These are phyloP conservation scores for Trachymyrmex cornetzi DNA, from an alignment of 1,140 invertebrate genomes.

Conservation along the genomic window DNA sequence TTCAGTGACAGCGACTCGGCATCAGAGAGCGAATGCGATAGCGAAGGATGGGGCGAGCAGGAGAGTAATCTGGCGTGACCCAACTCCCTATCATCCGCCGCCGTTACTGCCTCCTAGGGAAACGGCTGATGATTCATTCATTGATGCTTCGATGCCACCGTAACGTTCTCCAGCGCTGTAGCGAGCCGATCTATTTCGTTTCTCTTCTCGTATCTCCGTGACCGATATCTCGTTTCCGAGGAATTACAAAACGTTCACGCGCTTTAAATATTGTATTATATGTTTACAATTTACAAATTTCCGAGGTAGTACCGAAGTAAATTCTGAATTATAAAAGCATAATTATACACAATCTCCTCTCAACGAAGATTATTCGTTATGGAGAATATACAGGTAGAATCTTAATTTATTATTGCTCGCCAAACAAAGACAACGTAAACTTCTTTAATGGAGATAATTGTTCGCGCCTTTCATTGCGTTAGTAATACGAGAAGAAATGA, in stretches of 20 bases:
- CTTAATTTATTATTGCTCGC: conserved; percentile 42
- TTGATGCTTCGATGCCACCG: not conserved
- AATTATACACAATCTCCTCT: not conserved
- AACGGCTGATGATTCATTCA: conserved; percentile 60
- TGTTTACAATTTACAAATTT: not conserved
- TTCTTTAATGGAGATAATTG: not conserved
- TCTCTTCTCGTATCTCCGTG: conserved; percentile 13
- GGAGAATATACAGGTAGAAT: not conserved
- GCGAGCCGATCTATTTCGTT: conserved; percentile 24
- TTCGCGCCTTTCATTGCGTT: conserved; percentile 18
- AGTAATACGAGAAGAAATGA: conserved; percentile 4
- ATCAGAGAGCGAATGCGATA: conserved; percentile 91
- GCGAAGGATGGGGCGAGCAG: conserved; percentile 91
- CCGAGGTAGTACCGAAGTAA: not conserved
- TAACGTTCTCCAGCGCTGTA: conserved; percentile 8
- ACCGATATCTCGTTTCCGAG: not conserved
- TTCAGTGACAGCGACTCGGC: conserved; percentile 97
- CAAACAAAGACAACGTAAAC: conserved; percentile 18
- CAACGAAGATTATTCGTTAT: conserved; percentile 6
- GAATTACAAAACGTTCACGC: not conserved
- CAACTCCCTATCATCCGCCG: conserved; percentile 76
- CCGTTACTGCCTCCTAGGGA: conserved; percentile 80
- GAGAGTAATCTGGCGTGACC: conserved; percentile 88
- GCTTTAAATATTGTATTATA: conserved; percentile 1
- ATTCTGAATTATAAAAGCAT: not conserved